Evolutionary conservation across 1,140 invertebrate species (phyloP).

Genomic region (Steinernema khuongi): DNA sequence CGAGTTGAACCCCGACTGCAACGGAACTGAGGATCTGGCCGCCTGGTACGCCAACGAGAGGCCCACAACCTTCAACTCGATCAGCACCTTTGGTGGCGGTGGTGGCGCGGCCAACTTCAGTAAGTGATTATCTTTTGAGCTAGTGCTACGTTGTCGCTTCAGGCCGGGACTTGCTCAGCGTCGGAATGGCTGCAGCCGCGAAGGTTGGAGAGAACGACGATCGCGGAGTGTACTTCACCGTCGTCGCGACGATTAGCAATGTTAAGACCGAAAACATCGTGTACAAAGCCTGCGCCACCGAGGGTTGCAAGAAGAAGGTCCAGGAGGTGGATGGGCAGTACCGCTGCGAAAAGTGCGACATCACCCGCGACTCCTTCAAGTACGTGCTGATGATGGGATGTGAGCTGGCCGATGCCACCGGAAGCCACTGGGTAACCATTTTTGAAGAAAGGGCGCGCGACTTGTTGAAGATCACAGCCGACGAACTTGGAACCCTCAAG

Average conservation of each 20-base stretch:
- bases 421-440: slow-evolving; percentile 77
- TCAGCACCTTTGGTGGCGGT: slow-evolving; percentile 21
- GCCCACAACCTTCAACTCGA: slow-evolving; percentile 37
- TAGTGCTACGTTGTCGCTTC: slow-evolving; percentile 20
- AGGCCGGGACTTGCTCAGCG: slow-evolving; percentile 48
- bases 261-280: slow-evolving; percentile 45
- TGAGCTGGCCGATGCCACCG: slow-evolving; percentile 74
- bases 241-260: slow-evolving; percentile 41
- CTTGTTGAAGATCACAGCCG: slow-evolving; percentile 71
- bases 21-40: slow-evolving; percentile 29
- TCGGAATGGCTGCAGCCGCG: slow-evolving; percentile 34
- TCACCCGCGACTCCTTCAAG: slow-evolving; percentile 76
- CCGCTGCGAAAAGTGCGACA: slow-evolving; percentile 87
- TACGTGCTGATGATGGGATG: slow-evolving; percentile 75
- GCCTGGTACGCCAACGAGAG: slow-evolving; percentile 40
- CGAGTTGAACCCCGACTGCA: slow-evolving; percentile 30
- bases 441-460: slow-evolving; percentile 81
- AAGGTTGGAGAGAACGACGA: slow-evolving; percentile 34
- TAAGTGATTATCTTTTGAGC: background rate
- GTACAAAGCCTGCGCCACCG: slow-evolving; percentile 46
- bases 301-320: slow-evolving; percentile 52
- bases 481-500: slow-evolving; percentile 66
- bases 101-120: slow-evolving; percentile 19
- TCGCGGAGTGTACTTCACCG: slow-evolving; percentile 37
- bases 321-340: slow-evolving; percentile 73